Conservation (phyloP, 2,113 vertebrate species). For the Daphoenositta chrysoptera region DNA sequence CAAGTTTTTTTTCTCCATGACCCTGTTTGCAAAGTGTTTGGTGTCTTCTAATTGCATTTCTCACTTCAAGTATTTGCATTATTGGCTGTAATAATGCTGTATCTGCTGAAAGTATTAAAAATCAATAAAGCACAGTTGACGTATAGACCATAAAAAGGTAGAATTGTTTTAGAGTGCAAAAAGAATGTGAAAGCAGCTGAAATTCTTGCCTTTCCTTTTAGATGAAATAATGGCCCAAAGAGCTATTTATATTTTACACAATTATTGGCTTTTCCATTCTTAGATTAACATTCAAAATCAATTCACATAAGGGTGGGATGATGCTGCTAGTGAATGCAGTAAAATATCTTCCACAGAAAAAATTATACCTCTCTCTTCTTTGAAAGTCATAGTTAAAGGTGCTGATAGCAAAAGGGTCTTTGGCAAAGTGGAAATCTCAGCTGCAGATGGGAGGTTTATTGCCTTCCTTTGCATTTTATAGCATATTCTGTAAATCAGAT, state of each 20-base stretch:
- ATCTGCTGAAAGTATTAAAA: slow-evolving; percentile 58
- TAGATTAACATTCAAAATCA: slow-evolving; percentile 33
- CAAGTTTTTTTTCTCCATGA: background rate
- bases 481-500: slow-evolving; percentile 58
- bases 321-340: background rate
- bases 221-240: background rate
- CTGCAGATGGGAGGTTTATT: slow-evolving; percentile 58
- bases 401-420: slow-evolving; percentile 51
- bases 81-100: slow-evolving; percentile 37
- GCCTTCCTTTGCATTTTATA: slow-evolving; percentile 61
- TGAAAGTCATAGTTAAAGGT: slow-evolving; percentile 50
- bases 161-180: background rate
- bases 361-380: background rate
- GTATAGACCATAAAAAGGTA: background rate
- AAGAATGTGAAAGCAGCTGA: background rate
- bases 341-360: slow-evolving; percentile 21
- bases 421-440: slow-evolving; percentile 58
- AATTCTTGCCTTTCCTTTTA: background rate
- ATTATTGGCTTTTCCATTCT: slow-evolving; percentile 7
- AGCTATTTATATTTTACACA: slow-evolving; percentile 14
- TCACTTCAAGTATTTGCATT: slow-evolving; percentile 37
- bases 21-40: background rate
- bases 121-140: slow-evolving; percentile 28
- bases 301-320: background rate
- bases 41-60: slow-evolving; percentile 39